Percentiles rank a stretch among this genome's conserved stretches.
These are phyloP conservation scores for Poliocrania exsul DNA, from an alignment of 2,797 vertebrate genomes.

Conservation along the genomic window DNA sequence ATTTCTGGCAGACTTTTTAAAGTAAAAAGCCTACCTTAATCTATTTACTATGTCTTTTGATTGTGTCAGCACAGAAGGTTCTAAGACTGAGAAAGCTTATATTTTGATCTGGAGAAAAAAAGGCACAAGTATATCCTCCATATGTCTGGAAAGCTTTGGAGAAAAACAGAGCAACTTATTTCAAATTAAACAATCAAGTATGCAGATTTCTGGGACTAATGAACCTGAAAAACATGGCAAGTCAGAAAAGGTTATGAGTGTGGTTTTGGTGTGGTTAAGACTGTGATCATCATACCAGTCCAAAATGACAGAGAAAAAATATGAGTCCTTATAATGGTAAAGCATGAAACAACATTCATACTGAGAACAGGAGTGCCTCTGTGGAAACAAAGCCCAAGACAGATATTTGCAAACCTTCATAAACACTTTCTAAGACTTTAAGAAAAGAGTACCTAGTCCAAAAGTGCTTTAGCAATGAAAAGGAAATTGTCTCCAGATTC, in stretches of 20 bases:
- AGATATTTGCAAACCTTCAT: not conserved
- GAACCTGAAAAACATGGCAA: not conserved
- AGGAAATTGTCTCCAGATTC: not conserved
- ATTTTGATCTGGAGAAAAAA: not conserved
- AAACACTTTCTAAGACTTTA: not conserved
- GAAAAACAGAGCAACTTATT: not conserved
- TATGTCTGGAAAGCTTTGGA: not conserved
- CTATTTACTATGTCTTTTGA: not conserved
- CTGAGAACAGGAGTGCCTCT: not conserved
- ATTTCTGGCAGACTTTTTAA: not conserved
- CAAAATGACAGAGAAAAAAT: not conserved
- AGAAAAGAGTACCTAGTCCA: not conserved
- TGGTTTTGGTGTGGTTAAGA: not conserved
- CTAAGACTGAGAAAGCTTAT: not conserved
- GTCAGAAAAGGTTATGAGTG: not conserved
- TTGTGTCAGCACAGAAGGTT: not conserved
- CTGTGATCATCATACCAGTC: not conserved
- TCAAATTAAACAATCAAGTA: conserved; percentile 23
- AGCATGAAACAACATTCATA: not conserved
- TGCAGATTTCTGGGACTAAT: not conserved
- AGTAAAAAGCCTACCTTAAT: not conserved
- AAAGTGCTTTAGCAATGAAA: not conserved
- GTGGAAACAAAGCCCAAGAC: not conserved
- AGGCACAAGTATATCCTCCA: not conserved
- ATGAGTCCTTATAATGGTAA: not conserved